Evolutionary conservation across 1,140 invertebrate species (phyloP).

Genomic region (Ceratosolen solmsi): DNA sequence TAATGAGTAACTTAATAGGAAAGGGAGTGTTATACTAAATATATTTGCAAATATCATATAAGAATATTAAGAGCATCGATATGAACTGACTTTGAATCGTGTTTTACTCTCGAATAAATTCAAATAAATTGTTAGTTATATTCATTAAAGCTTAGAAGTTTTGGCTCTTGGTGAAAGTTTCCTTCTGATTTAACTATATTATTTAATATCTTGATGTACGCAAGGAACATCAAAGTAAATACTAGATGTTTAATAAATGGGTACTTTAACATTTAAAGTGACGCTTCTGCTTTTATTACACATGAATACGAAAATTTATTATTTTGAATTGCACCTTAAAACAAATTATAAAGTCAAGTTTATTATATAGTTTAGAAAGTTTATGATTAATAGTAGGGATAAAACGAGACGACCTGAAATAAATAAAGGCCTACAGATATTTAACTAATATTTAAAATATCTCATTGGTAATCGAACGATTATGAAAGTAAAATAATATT

Average conservation of each 20-base stretch:
- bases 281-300: background rate
- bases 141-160: constrained; percentile 10
- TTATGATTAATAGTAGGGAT: background rate
- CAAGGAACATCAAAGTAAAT: background rate
- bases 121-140: background rate
- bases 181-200: constrained; percentile 20
- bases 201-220: constrained; percentile 8
- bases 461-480: too few species aligned
- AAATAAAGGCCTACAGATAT: background rate
- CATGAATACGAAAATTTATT: background rate
- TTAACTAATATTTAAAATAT: background rate
- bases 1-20: background rate
- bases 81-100: constrained; percentile 18
- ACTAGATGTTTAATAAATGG: background rate
- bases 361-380: background rate
- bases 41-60: too few species aligned
- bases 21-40: background rate
- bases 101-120: background rate
- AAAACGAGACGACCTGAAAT: too few species aligned
- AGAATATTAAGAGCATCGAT: constrained; percentile 7
- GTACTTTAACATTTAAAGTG: background rate
- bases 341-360: background rate
- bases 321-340: background rate
- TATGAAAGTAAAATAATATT: too few species aligned
- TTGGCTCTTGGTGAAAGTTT: background rate